Conservation (phyloP, 1,140 invertebrate genomes). For the Caenorhabditis brenneri region DNA sequence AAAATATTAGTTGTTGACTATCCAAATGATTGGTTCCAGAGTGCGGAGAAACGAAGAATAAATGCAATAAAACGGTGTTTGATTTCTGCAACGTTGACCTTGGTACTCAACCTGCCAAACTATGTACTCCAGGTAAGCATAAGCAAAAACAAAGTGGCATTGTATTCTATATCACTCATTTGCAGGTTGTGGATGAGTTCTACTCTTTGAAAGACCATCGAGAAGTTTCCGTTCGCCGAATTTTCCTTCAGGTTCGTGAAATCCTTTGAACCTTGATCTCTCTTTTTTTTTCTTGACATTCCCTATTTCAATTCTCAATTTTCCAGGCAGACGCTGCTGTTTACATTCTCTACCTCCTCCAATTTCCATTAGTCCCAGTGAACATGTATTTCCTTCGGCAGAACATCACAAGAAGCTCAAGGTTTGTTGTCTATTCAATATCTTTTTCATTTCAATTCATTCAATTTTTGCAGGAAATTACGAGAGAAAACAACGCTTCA, state of each 20-base stretch:
- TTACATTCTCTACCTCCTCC: constrained; percentile 14
- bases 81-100: background rate
- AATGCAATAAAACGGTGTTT: constrained; percentile 23
- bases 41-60: constrained; percentile 1
- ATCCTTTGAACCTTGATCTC: background rate
- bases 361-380: constrained; percentile 1
- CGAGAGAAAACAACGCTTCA: constrained; percentile 9
- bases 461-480: background rate
- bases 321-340: constrained; percentile 28
- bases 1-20: background rate
- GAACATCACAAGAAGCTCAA: constrained; percentile 39
- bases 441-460: background rate
- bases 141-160: too few species aligned
- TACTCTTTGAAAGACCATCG: background rate
- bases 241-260: background rate
- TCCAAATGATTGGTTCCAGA: background rate
- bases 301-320: background rate
- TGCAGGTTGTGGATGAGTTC: constrained; percentile 12
- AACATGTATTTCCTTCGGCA: constrained; percentile 35
- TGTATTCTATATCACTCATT: background rate
- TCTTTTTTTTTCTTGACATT: too few species aligned
- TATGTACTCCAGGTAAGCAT: constrained; percentile 11
- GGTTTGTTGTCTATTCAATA: background rate
- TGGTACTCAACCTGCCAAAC: background rate
- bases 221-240: background rate